Conservation (phyloP, 2,797 vertebrate species). For the Protosalanx chinensis region DNA sequence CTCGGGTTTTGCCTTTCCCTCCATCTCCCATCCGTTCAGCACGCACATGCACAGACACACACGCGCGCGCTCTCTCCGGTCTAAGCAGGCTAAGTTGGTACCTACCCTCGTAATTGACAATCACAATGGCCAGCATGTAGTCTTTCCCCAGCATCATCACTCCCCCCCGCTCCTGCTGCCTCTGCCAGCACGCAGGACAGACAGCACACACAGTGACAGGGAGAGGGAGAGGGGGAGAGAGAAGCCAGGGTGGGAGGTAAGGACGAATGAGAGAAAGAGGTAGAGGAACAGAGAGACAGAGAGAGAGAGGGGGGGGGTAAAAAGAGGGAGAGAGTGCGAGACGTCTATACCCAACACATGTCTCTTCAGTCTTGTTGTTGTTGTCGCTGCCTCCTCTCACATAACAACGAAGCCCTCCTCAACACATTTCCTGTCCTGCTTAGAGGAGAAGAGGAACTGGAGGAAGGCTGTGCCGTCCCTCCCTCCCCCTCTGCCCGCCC, state of each 20-base stretch:
- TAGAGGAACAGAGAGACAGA: background rate
- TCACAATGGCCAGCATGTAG: conserved; percentile 78
- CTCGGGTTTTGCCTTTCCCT: background rate
- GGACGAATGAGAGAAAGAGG: conserved; percentile 1
- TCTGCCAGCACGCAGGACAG: conserved; percentile 16
- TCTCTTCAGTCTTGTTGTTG: background rate
- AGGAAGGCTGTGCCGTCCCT: background rate
- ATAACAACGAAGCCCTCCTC: background rate
- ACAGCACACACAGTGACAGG: conserved; percentile 18
- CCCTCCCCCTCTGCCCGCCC: conserved; percentile 18
- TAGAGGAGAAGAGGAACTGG: background rate
- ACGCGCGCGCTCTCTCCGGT: conserved; percentile 41
- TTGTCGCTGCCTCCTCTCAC: conserved; percentile 28
- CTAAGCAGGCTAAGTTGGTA: conserved; percentile 35
- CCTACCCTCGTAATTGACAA: conserved; percentile 79
- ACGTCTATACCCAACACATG: conserved; percentile 2
- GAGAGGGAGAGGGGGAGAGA: conserved; percentile 28
- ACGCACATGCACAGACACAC: background rate
- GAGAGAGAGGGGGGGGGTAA: background rate
- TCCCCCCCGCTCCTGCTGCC: conserved; percentile 41
- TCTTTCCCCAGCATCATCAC: conserved; percentile 75
- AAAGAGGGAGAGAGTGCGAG: background rate
- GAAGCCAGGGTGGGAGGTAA: conserved; percentile 7
- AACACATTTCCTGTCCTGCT: background rate
- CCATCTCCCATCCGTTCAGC: background rate